A percentile compares a stretch with the other conserved stretches of the same genome.
Evolutionary conservation across 2,113 vertebrate species (phyloP).

Genomic region (Andinoacara biseriatus): DNA sequence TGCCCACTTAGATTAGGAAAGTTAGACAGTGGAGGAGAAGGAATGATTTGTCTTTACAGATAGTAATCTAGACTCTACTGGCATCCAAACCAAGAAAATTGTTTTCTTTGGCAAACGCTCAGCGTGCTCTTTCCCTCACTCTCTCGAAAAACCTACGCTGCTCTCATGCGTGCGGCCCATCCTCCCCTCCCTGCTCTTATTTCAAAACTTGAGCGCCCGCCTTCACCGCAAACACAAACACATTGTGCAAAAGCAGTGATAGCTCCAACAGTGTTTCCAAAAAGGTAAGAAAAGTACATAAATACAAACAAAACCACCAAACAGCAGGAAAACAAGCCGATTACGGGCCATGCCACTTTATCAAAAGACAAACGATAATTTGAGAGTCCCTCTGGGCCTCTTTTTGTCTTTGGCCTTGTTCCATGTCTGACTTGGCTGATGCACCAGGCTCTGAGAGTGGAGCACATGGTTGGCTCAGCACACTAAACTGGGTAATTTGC

Average conservation of each 20-base stretch:
- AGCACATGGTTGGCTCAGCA: conserved; percentile 54
- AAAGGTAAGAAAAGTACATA: conserved; percentile 30
- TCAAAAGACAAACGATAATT: conserved; percentile 52
- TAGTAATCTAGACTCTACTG: conserved; percentile 72
- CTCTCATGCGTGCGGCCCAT: conserved; percentile 19
- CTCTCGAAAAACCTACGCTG: conserved; percentile 44
- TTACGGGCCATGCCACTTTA: conserved; percentile 23
- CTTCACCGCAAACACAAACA: conserved; percentile 54
- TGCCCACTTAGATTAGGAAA: conserved; percentile 24
- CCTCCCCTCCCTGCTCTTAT: conserved; percentile 27
- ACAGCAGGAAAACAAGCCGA: conserved; percentile 10
- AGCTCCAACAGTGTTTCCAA: not conserved
- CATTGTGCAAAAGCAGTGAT: conserved; percentile 40
- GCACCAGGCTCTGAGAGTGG: conserved; percentile 19
- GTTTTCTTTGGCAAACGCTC: conserved; percentile 75
- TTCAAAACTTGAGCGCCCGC: conserved; percentile 39
- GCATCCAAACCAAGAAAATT: conserved; percentile 68
- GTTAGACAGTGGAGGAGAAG: conserved; percentile 11
- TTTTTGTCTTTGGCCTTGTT: conserved; percentile 43
- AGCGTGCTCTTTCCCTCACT: conserved; percentile 29
- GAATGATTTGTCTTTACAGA: conserved; percentile 68
- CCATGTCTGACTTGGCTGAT: conserved; percentile 46
- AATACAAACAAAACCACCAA: conserved; percentile 2
- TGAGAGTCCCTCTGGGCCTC: conserved; percentile 39
- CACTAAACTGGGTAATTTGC: conserved; percentile 33